Conservation (phyloP, 2,888 invertebrate species). For the Drosophila paranaensis region DNA sequence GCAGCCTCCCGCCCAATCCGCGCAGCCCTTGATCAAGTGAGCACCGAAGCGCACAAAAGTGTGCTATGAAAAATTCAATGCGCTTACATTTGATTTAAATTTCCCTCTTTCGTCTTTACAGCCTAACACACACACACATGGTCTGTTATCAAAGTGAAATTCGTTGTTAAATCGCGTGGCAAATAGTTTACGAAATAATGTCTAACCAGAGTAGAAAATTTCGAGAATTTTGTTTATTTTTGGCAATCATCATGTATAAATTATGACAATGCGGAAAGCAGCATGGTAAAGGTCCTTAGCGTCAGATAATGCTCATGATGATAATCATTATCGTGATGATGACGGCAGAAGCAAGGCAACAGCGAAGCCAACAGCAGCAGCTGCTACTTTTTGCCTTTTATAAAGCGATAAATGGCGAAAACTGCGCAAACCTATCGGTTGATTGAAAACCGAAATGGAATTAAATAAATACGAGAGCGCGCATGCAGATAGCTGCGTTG, state of each 20-base stretch:
- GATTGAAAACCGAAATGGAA: slow-evolving; percentile 76
- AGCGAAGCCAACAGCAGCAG: slow-evolving; percentile 7
- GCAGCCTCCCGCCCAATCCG: not conserved
- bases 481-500: slow-evolving; percentile 37
- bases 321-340: slow-evolving; percentile 4
- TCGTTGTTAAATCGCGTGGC: slow-evolving; percentile 72
- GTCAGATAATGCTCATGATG: slow-evolving; percentile 14
- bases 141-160: slow-evolving; percentile 71
- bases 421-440: slow-evolving; percentile 70
- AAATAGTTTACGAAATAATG: slow-evolving; percentile 71
- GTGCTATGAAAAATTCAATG: slow-evolving; percentile 69
- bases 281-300: slow-evolving; percentile 39
- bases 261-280: slow-evolving; percentile 44
- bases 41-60: slow-evolving; percentile 43
- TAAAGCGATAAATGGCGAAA: slow-evolving; percentile 57
- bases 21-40: not conserved
- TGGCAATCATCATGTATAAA: slow-evolving; percentile 57
- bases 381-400: slow-evolving; percentile 55
- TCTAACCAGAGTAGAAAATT: slow-evolving; percentile 35
- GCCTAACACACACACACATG: slow-evolving; percentile 19
- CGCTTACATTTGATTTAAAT: slow-evolving; percentile 76
- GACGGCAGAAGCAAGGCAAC: not conserved
- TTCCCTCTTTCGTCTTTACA: slow-evolving; percentile 44
- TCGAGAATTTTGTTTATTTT: slow-evolving; percentile 51
- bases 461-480: slow-evolving; percentile 72